A percentile compares a stretch with the other conserved stretches of the same genome.
Conservation (phyloP, 2,888 invertebrate species). For the Heliconius aoede region DNA sequence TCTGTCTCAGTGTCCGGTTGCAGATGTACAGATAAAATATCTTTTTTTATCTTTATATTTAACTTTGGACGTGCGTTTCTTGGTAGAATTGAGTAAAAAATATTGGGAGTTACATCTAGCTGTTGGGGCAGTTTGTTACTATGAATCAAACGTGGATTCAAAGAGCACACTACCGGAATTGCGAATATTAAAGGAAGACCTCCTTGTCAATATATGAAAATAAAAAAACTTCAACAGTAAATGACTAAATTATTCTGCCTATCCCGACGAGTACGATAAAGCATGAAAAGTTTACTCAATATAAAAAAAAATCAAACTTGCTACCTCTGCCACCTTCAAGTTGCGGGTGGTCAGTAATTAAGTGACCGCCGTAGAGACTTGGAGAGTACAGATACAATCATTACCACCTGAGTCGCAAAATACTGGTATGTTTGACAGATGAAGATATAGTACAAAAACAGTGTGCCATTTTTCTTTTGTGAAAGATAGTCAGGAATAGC, state of each 20-base stretch:
- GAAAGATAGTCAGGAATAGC: neutral
- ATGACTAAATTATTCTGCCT: too few species aligned
- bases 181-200: too few species aligned
- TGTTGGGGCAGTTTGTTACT: neutral
- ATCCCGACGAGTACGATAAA: too few species aligned
- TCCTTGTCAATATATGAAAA: too few species aligned
- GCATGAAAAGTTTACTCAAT: neutral
- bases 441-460: slow-evolving; percentile 59
- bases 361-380: slow-evolving; percentile 53
- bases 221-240: too few species aligned
- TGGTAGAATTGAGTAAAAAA: neutral
- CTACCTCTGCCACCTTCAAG: slow-evolving; percentile 27
- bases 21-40: slow-evolving; percentile 70
- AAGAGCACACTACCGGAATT: too few species aligned
- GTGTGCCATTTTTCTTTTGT: neutral
- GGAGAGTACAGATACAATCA: slow-evolving; percentile 57
- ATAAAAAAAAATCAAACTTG: slow-evolving; percentile 12
- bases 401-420: slow-evolving; percentile 55
- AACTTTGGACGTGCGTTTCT: neutral
- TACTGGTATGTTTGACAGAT: slow-evolving; percentile 67
- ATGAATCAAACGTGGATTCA: too few species aligned
- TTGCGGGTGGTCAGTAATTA: slow-evolving; percentile 52
- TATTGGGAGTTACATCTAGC: neutral
- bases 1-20: slow-evolving; percentile 75
- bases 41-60: slow-evolving; percentile 41